Base-by-base conservation (phyloP, 1,140 invertebrate species). In the Psilanteris sp. region DNA sequence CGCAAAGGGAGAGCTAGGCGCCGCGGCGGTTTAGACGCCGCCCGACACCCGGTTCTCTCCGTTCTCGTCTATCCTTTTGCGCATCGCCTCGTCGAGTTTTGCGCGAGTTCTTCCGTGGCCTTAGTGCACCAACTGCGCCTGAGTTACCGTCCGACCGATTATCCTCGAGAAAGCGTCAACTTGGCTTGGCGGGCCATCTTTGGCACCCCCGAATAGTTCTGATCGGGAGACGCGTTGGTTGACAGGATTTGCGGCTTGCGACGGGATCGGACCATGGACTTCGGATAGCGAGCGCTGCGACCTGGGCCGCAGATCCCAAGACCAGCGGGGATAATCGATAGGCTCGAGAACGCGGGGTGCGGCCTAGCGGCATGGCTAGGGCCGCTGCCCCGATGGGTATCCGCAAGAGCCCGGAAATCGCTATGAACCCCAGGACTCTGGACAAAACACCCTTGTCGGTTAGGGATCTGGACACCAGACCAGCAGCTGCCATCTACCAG, bases 401-500 rank as follows among this genome's bases (percentile, higher is more conserved):
- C 39, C 83, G 71, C 10, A 76, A 73, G 16, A 78, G 73, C 8
- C 50, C 85, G 29, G 85, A 86, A 67, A 82, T 88, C 22, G 80
- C 84, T 26, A 87, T 87, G 46, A 83, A 87, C 46, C 86, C 87
- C 15, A 78, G 85, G 43, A 83, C 79, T 36, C 71, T 86, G 14
- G 70, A 37, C 31, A 71, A 71, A 22, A 44, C 73, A 41, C 52
- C 41, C 57, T 22, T 48, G 15, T 78, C 62, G 52, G 62, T 24
- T 16, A 39, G 68, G 18, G 79, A 81, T 27, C 64, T 46, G 31
- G 77, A 78, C 20, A 32, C 37, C 32, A 81, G 71, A 29, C 20
- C 78, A 31, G 46, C 70, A 54, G 54, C 66, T 43, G 22, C 34
- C 59, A 61, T 29, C 18, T 67, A 52, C 14, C 74, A 48, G 36